A percentile compares a stretch with the other conserved stretches of the same genome.
These are phyloP conservation scores for Pipistrellus pipistrellus DNA, from an alignment of 2,797 vertebrate genomes.

Conservation along the genomic window DNA sequence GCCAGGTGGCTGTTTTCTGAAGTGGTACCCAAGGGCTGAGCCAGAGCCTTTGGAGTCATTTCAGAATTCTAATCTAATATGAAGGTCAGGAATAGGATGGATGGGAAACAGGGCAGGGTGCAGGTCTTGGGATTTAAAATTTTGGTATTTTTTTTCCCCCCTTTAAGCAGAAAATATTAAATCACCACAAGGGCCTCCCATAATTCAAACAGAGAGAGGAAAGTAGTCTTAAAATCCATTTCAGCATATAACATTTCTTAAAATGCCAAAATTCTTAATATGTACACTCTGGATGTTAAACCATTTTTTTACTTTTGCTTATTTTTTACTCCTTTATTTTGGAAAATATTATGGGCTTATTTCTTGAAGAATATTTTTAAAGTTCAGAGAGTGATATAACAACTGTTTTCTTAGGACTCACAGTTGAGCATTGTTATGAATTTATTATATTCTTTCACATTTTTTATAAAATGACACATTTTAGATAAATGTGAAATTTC, in stretches of 20 bases:
- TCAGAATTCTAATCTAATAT: neutral
- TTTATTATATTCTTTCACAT: neutral
- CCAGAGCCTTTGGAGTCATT: neutral
- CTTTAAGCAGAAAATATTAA: neutral
- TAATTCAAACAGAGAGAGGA: neutral
- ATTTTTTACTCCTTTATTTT: neutral
- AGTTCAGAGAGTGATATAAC: neutral
- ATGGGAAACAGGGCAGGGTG: too few relatives aligned
- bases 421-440: neutral
- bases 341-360: neutral
- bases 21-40: neutral
- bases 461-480: slow-evolving; percentile 40
- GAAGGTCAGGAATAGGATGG: too few relatives aligned
- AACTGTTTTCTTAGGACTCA: neutral
- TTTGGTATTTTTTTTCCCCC: neutral
- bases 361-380: neutral
- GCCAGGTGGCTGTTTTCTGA: slow-evolving; percentile 27
- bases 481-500: neutral
- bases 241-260: neutral
- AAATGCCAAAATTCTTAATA: neutral
- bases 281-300: neutral
- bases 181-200: neutral
- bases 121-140: neutral
- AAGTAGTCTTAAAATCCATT: neutral
- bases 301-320: too few relatives aligned